Evolutionary conservation across 2,797 vertebrate species (phyloP), one percentile per base, ranked within the genome.

Genomic region (Girardinus metallicus): DNA sequence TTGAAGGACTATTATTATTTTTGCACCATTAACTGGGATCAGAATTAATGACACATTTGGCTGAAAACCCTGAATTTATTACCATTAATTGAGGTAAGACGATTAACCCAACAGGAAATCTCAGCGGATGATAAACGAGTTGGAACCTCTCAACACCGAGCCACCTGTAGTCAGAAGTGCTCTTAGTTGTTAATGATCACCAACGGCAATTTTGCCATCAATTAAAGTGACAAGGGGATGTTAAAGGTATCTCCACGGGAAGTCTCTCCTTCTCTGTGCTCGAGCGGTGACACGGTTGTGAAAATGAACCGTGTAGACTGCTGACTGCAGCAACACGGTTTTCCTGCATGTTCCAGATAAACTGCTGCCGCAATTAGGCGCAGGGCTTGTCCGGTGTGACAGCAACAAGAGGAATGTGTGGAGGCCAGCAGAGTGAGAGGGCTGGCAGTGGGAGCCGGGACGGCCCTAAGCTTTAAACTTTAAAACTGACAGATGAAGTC

Each of bases 131-230:
- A 92, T 86, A 83, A 90, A 91, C 0, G 85, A 91, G 80, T 80
- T 31, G 77, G 86, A 82, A 78, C 75, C 57, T 53, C 80, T 84
- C 78, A 82, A 80, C 77, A 80, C 70, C 44, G 72, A 90, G 78
- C 70, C 82, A 93, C 83, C 86, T 91, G 91, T 87, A 85, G 87
- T 89, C 87, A 85, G 80, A 87, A 87, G 85, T 79, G 80, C 85
- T 83, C 82, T 71, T 68, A 77, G 87, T 82, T 90, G 87, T 92
- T 94, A 94, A 94, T 94, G 89, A 95, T 94, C 88, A 91, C 91
- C 83, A 74, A 64, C 85, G 76, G 86, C 89, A 91, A 92, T 93
- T 93, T 90, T 88, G 85, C 85, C 87, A 91, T 93, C 88, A 93
- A 90, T 93, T 93, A 93, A 93, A 93, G 74, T 87, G 88, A 90